These are phyloP conservation scores for Frankliniella fusca DNA, from an alignment of 2,888 invertebrate genomes.

Conservation along the genomic window DNA sequence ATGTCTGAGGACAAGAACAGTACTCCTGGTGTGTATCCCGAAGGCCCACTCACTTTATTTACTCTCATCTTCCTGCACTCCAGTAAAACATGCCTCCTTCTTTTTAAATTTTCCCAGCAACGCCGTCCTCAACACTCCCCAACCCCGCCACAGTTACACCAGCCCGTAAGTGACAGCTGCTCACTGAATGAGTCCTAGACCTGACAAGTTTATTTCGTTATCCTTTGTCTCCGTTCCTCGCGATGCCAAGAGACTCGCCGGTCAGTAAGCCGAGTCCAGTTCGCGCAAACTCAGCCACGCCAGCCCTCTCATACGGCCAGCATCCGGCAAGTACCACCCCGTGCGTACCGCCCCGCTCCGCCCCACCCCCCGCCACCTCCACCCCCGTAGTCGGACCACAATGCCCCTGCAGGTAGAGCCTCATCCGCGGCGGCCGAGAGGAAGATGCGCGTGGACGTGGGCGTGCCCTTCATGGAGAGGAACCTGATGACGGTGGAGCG, in stretches of 20 bases:
- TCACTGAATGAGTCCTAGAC: too few species aligned
- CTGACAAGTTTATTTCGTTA: background rate
- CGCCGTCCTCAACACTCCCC: too few species aligned
- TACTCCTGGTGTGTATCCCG: too few species aligned
- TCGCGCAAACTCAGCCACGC: background rate
- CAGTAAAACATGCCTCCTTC: too few species aligned
- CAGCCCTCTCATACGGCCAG: background rate
- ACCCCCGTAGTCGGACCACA: too few species aligned
- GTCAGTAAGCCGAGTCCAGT: background rate
- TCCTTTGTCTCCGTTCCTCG: background rate
- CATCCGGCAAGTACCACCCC: background rate
- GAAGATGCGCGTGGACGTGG: slow-evolving; percentile 10
- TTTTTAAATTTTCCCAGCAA: too few species aligned
- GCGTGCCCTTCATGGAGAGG: slow-evolving; percentile 20
- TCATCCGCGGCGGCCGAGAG: background rate
- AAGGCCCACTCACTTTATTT: too few species aligned
- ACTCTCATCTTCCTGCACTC: too few species aligned
- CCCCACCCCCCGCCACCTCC: background rate
- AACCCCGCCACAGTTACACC: too few species aligned
- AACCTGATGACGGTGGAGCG: slow-evolving; percentile 27
- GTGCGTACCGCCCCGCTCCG: background rate
- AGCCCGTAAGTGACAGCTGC: too few species aligned
- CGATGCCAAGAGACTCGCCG: background rate
- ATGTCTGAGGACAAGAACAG: too few species aligned
- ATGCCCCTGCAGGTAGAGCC: background rate